Evolutionary conservation across 2,113 vertebrate genomes (phyloP).

Genomic region (Lucifuga dentata): DNA sequence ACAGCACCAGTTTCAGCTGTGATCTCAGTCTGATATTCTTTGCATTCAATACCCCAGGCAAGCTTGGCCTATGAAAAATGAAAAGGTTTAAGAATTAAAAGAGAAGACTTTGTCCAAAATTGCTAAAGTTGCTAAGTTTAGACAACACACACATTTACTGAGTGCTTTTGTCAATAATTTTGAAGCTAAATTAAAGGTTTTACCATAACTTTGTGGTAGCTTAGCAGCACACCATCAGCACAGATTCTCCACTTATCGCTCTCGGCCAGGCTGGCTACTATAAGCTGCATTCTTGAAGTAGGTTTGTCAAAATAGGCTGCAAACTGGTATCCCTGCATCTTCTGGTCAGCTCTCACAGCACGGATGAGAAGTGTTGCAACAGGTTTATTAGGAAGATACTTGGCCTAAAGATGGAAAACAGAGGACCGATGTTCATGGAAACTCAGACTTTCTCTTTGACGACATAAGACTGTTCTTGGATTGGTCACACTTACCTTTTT

Average conservation of each 20-base stretch:
- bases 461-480: neutral
- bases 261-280: constrained; percentile 80
- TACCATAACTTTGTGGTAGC: constrained; percentile 84
- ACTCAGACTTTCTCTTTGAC: neutral
- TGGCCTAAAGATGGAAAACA: constrained; percentile 67
- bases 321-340: constrained; percentile 83
- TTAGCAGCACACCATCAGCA: constrained; percentile 80
- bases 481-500: constrained; percentile 59
- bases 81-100: no score
- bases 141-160: no score
- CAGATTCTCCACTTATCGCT: constrained; percentile 84
- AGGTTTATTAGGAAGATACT: constrained; percentile 77
- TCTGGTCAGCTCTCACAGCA: constrained; percentile 73
- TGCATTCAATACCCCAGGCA: no score
- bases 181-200: constrained; percentile 24
- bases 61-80: no score
- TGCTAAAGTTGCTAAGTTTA: no score
- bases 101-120: no score
- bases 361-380: constrained; percentile 76
- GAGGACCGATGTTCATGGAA: neutral
- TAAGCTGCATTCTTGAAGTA: constrained; percentile 78
- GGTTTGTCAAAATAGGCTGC: constrained; percentile 76
- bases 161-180: no score
- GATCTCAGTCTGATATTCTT: no score
- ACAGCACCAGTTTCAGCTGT: no score